Evolutionary conservation across 2,113 vertebrate species (phyloP).

Genomic region (Mustela nigripes): DNA sequence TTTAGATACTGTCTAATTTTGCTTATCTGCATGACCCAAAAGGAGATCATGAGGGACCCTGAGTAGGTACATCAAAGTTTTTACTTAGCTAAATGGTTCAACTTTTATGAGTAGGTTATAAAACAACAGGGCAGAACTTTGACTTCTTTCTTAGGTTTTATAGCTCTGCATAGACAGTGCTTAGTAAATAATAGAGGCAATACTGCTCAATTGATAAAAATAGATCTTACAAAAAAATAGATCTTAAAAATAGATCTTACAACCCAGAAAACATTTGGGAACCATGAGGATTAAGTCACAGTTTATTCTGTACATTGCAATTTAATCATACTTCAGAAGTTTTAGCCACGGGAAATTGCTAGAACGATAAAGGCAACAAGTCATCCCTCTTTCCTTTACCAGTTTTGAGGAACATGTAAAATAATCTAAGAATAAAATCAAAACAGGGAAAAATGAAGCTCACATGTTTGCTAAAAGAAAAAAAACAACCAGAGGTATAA

Average conservation of each 20-base stretch:
- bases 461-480: constrained; percentile 56
- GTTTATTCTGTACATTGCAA: background rate
- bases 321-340: constrained; percentile 30
- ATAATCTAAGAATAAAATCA: constrained; percentile 69
- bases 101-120: constrained; percentile 66
- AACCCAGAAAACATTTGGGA: background rate
- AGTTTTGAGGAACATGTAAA: constrained; percentile 54
- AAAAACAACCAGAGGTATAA: constrained; percentile 39
- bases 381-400: background rate
- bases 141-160: constrained; percentile 65
- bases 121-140: constrained; percentile 52
- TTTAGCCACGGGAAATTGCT: constrained; percentile 54
- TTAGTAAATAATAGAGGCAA: constrained; percentile 60
- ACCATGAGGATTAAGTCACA: background rate
- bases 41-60: background rate
- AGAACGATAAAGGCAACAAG: constrained; percentile 34
- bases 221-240: background rate
- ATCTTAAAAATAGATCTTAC: constrained; percentile 55
- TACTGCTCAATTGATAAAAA: constrained; percentile 57
- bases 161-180: background rate
- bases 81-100: constrained; percentile 31
- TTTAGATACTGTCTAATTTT: constrained; percentile 30
- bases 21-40: background rate
- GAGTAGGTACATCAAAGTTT: background rate
- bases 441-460: constrained; percentile 59